These are phyloP conservation scores for Macrosteles quadrilineatus DNA, from an alignment of 1,140 invertebrate genomes.

Conservation along the genomic window DNA sequence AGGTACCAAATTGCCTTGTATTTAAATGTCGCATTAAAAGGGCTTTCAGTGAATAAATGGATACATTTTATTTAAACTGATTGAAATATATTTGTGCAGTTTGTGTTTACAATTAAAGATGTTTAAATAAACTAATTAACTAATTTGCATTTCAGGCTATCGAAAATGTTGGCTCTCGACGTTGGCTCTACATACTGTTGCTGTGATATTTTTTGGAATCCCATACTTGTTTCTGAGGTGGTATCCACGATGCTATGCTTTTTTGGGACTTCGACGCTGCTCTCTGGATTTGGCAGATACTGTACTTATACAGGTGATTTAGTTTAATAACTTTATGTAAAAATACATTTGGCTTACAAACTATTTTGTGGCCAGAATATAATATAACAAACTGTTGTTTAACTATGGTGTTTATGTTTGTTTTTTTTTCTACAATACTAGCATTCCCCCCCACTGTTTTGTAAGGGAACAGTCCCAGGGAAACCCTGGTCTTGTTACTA, in stretches of 20 bases:
- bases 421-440: no score
- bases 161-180: not conserved
- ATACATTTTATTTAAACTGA: no score
- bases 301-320: constrained; percentile 74
- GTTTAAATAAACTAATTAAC: not conserved
- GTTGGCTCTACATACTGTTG: constrained; percentile 20
- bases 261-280: constrained; percentile 58
- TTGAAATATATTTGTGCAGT: no score
- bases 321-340: no score
- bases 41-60: no score
- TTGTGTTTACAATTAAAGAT: not conserved
- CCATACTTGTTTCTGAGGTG: constrained; percentile 74
- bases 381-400: no score
- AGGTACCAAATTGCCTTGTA: no score
- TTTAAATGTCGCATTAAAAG: no score
- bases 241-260: constrained; percentile 74
- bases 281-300: constrained; percentile 68
- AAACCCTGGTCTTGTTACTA: no score
- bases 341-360: no score
- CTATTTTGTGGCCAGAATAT: no score
- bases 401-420: no score
- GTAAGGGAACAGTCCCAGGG: not conserved
- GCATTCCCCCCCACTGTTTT: not conserved
- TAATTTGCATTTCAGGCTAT: constrained; percentile 10
- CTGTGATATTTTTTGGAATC: constrained; percentile 20